phyloP scores from a whole-genome alignment of 2,113 vertebrate species.

The Phyllostomus discolor region DNA sequence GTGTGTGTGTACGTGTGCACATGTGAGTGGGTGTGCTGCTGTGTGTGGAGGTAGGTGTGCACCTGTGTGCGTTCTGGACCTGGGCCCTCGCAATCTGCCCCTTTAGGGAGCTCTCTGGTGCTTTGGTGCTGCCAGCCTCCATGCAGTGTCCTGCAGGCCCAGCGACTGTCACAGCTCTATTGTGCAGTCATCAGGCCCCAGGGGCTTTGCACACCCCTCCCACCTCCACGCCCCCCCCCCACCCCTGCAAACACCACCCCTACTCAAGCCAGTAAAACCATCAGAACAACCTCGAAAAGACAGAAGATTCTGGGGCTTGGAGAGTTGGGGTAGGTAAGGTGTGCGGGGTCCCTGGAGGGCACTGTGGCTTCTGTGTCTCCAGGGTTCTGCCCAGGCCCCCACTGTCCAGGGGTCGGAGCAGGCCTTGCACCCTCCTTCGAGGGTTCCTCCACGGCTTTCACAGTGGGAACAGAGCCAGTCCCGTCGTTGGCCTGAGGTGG shows the following conservation, averaged over 20 bases:
- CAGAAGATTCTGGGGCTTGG: neutral
- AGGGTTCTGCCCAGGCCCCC: neutral
- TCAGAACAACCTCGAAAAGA: neutral
- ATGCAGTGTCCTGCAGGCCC: neutral
- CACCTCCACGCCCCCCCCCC: no score
- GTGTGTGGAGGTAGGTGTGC: rapidly evolving
- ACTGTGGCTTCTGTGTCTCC: neutral
- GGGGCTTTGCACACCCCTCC: neutral
- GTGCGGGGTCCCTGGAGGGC: rapidly evolving
- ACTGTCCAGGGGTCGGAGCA: no score
- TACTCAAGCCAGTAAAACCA: neutral
- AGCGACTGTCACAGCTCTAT: neutral
- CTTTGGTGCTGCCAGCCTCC: rapidly evolving
- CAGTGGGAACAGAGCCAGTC: neutral
- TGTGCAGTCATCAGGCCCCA: constrained; percentile 3
- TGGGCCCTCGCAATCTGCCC: rapidly evolving
- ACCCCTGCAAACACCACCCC: neutral
- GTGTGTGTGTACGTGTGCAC: no score
- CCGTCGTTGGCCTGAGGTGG: no score
- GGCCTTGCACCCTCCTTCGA: neutral
- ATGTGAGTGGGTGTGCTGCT: neutral
- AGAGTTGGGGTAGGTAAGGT: neutral
- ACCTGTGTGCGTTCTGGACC: rapidly evolving
- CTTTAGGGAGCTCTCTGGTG: rapidly evolving
- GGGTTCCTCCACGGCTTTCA: rapidly evolving